These are phyloP conservation scores for Agriotes lineatus DNA, from an alignment of 2,888 invertebrate species.

Conservation along the genomic window DNA sequence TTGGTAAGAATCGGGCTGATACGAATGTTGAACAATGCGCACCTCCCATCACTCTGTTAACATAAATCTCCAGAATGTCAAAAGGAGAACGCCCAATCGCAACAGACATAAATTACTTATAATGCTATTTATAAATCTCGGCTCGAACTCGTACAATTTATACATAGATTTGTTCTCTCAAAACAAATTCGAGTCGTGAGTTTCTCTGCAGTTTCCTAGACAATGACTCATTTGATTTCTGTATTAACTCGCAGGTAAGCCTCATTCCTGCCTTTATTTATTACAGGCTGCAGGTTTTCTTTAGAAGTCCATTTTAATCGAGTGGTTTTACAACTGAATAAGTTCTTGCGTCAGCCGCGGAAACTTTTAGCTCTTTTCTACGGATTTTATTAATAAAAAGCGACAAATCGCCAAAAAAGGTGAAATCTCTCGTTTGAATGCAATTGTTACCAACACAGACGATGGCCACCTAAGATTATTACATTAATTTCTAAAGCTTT, in stretches of 20 bases:
- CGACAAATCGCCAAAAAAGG: no score
- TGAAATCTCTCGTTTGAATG: no score
- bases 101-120: conserved; percentile 66
- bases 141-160: conserved; percentile 58
- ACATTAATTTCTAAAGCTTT: no score
- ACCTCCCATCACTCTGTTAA: conserved; percentile 66
- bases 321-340: no score
- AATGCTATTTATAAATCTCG: conserved; percentile 66
- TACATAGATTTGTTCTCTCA: conserved; percentile 51
- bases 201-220: conserved; percentile 28
- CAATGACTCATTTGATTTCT: conserved; percentile 33
- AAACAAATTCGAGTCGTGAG: conserved; percentile 52
- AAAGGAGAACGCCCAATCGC: conserved; percentile 67
- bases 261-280: background rate
- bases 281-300: background rate
- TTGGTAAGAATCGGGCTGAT: conserved; percentile 52
- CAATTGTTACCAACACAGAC: no score
- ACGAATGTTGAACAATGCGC: conserved; percentile 61
- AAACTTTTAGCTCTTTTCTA: no score
- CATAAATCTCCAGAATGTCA: conserved; percentile 66
- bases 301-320: no score
- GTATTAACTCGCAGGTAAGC: background rate
- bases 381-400: no score
- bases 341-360: no score
- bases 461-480: no score